phyloP scores from a whole-genome alignment of 2,888 invertebrate genomes.

The Megastigmus dorsalis region DNA sequence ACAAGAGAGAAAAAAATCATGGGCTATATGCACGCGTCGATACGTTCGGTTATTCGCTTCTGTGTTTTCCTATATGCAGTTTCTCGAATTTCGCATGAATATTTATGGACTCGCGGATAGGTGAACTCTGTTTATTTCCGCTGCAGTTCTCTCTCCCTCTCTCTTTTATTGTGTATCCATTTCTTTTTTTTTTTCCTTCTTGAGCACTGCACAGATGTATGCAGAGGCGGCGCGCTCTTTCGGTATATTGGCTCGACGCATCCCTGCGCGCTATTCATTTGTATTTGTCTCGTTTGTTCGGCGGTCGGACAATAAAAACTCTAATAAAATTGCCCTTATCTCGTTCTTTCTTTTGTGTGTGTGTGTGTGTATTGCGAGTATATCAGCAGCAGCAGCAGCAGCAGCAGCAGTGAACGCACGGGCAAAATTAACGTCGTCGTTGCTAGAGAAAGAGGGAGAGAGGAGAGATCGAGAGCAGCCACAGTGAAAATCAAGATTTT shows the following conservation, averaged over 20 bases:
- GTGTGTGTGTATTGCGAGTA: not conserved
- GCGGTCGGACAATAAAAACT: conserved; percentile 22
- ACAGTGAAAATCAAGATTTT: no score
- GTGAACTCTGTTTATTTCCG: conserved; percentile 54
- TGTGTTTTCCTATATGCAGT: conserved; percentile 39
- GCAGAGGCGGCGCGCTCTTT: not conserved
- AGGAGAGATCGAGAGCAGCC: not conserved
- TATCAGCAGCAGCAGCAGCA: no score
- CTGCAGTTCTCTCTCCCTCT: conserved; percentile 6
- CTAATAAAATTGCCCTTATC: conserved; percentile 41
- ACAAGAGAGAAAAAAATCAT: not conserved
- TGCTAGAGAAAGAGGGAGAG: not conserved
- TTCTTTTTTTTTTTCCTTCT: not conserved
- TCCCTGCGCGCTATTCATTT: conserved; percentile 28
- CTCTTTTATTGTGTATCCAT: not conserved
- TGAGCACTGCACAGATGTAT: not conserved
- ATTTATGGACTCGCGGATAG: conserved; percentile 58
- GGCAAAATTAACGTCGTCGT: conserved; percentile 11
- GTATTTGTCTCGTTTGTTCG: conserved; percentile 18
- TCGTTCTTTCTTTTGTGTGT: not conserved
- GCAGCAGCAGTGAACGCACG: not conserved
- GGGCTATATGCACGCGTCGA: no score
- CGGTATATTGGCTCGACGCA: not conserved
- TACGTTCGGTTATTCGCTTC: not conserved
- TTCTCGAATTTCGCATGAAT: conserved; percentile 64